Evolutionary conservation across 2,113 vertebrate genomes (phyloP), one percentile per base, ranked within the genome.

Genomic region (Leucopternis melanops): DNA sequence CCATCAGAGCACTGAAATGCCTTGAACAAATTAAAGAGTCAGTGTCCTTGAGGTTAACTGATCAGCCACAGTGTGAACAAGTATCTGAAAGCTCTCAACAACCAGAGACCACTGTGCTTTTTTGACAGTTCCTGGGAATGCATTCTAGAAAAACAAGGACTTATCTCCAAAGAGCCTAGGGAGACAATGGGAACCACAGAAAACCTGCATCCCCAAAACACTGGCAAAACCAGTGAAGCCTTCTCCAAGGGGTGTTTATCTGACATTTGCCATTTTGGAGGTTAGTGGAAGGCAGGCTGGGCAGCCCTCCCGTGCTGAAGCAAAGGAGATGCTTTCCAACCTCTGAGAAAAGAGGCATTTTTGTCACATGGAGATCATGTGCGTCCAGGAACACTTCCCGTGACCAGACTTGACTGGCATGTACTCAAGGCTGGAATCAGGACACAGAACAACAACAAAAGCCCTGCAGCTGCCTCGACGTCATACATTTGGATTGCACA

Each of bases 401-500:
- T 75, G 80, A 95, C 74, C 78, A 90, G 81, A 79, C 5, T 2
- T 38, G 67, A 61, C 40, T 50, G 70, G 90, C 83, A 66, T 5
- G 62, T 63, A 58, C 63, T 80, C 23, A 3, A 93, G 77, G 91
- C 9, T 71, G 88, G 45, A 97, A 95, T 85, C 71, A 57, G 77
- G 86, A 96, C 81, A 47, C 29, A 75, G 42, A 94, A 89, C 49
- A 95, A 86, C 44, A 95, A 93, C 61, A 90, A 59, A 83, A 88
- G 21, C 74, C 70, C 59, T 87, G 73, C 95, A 96, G 91, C 85
- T 95, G 92, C 82, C 57, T 93, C 2, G 0, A 81, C 4, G 2
- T 88, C 87, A 79, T 54, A 10, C 5, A 6, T 72, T 88, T 79
- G 94, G 84, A 95, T 87, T 93, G 89, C 85, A 86, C 54, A 91